These are phyloP conservation scores for Zapus hudsonius DNA, from an alignment of 2,113 vertebrate species.

Conservation along the genomic window DNA sequence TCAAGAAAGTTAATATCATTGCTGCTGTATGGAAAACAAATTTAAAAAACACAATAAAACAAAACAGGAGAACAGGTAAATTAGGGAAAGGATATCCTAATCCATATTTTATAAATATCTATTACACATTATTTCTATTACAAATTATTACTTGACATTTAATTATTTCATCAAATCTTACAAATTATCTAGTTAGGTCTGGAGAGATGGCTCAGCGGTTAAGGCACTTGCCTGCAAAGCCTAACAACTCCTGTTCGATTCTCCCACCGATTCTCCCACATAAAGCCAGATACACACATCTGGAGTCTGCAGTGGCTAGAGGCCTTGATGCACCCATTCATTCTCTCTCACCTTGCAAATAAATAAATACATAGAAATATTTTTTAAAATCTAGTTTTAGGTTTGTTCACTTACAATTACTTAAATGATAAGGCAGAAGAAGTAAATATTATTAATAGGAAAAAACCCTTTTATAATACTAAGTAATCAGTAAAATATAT, in stretches of 20 bases:
- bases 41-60: background rate
- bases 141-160: constrained; percentile 26
- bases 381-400: too few relatives aligned
- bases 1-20: background rate
- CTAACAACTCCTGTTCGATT: too few relatives aligned
- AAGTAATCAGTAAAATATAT: constrained; percentile 26
- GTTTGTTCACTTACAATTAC: background rate
- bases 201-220: too few relatives aligned
- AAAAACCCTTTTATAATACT: background rate
- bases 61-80: background rate
- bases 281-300: too few relatives aligned
- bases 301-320: too few relatives aligned
- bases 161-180: constrained; percentile 14
- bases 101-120: background rate
- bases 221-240: too few relatives aligned
- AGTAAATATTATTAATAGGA: background rate
- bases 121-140: background rate
- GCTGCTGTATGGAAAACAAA: constrained; percentile 11
- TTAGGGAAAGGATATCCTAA: background rate
- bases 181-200: background rate
- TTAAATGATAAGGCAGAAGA: constrained; percentile 23
- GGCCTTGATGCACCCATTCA: too few relatives aligned
- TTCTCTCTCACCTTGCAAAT: too few relatives aligned
- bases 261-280: too few relatives aligned
- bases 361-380: too few relatives aligned